Evolutionary conservation across 1,140 invertebrate genomes (phyloP).

Genomic region (Brachionus rotundiformis): DNA sequence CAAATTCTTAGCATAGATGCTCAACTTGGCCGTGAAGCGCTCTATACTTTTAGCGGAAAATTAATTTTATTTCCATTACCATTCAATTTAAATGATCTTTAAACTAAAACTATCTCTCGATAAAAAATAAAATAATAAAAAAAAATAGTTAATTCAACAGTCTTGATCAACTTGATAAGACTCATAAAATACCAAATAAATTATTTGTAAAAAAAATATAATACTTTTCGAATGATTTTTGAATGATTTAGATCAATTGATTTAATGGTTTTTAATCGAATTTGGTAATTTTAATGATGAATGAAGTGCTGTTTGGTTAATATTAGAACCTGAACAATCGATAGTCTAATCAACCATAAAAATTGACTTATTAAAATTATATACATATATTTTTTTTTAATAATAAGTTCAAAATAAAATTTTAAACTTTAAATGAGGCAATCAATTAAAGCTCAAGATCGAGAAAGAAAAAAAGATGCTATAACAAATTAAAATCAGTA

Average conservation of each 20-base stretch:
- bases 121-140: neutral
- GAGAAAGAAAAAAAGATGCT: neutral
- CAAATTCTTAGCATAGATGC: neutral
- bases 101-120: neutral
- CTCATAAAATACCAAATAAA: neutral
- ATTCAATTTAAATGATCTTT: slow-evolving; percentile 4
- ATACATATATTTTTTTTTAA: too few relatives aligned
- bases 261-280: neutral
- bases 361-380: neutral
- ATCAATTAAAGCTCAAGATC: too few relatives aligned
- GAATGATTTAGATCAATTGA: neutral
- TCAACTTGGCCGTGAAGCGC: neutral
- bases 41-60: neutral
- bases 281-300: neutral
- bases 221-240: too few relatives aligned
- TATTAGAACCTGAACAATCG: neutral
- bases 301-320: neutral
- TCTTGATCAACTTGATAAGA: neutral
- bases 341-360: neutral
- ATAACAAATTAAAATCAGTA: neutral
- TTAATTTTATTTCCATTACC: neutral
- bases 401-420: neutral
- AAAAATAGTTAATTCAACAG: neutral
- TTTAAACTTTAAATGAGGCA: too few relatives aligned
- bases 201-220: neutral